Base-by-base conservation (phyloP, 2,797 vertebrate genomes). In the Hemibagrus guttatus region DNA sequence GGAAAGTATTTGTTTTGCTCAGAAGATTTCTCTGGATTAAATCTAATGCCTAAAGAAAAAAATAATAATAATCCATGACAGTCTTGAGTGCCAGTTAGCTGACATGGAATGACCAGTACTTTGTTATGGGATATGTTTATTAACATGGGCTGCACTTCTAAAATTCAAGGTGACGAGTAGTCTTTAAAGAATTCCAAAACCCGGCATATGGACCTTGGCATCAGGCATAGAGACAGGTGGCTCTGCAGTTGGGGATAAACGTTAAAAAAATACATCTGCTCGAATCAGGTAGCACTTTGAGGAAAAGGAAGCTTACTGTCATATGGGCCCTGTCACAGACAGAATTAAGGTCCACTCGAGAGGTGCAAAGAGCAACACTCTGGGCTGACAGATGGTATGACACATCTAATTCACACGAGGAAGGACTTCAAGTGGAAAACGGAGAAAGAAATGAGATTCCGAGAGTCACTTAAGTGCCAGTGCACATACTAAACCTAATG, bases 381-480 rank as follows among this genome's bases (percentile, higher is more conserved):
- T 87, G 91, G 85, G 85, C 89, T 92, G 92, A 94, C 93, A 94
- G 94, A 95, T 93, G 92, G 92, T 91, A 81, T 86, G 91, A 94
- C 93, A 94, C 90, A 86, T 93, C 92, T 93, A 90, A 94, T 93
- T 95, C 94, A 90, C 87, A 84, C 88, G 90, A 92, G 90, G 86
- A 90, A 90, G 84, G 71, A 88, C 86, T 87, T 90, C 42, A 64
- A 92, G 87, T 88, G 90, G 85, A 90, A 92, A 85, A 54, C 84
- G 84, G 71, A 84, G 88, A 90, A 88, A 92, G 87, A 79, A 71
- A 83, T 80, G 87, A 88, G 85, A 92, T 91, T 91, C 91, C 81
- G 78, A 90, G 86, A 87, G 89, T 88, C 82, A 72, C 83, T 89
- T 85, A 87, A 90, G 89, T 91, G 88, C 87, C 87, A 84, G 56